Evolutionary conservation across 1,140 invertebrate species (phyloP), one percentile per base, ranked within the genome.

Genomic region (Sinonovacula constricta): DNA sequence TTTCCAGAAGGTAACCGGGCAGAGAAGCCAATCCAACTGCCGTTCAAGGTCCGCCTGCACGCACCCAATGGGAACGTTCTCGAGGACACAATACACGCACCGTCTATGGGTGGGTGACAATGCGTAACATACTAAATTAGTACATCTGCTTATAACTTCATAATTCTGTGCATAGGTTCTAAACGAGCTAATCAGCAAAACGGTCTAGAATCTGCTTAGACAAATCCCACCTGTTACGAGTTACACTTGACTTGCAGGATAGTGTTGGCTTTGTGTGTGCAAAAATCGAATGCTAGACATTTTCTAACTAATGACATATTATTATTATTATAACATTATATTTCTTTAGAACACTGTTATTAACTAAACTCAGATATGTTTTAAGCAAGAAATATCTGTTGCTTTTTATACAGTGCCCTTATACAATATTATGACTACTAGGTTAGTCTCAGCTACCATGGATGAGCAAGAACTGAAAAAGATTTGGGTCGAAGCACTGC

Each of bases 51-150:
- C 28, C 68, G 80, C 3, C 63, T 88, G 2, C 82, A 80, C 18
- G 79, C 87, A 18, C 80, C 83, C 15, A 87, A 85, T 49, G 85
- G 87, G 0, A 76, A 82, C 18, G 34, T 53, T 14, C 3, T 88
- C 15, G 39, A 60, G 3, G 87, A 88, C 54, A 74, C 66, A 31
- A 74, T 86, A 15, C 60, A 79, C 30, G 71, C 81, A 33, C 68
- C 67, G 0, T 51, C 51, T 30, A 81, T 87, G 54, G 75, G 86
- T 86, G 79, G 81, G 82, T n/a, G n/a, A n/a, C n/a, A n/a, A n/a
- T n/a, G n/a, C n/a, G n/a, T n/a, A n/a, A n/a, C n/a, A n/a, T n/a
- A n/a, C n/a, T n/a, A n/a, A n/a, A n/a, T n/a, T n/a, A n/a, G n/a
- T n/a, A n/a, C n/a, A n/a, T n/a, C n/a, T n/a, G n/a, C n/a, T n/a